Percentiles rank a stretch among this genome's conserved stretches.
phyloP scores from a whole-genome alignment of 2,888 invertebrate species.

The Lissonota sp. region DNA sequence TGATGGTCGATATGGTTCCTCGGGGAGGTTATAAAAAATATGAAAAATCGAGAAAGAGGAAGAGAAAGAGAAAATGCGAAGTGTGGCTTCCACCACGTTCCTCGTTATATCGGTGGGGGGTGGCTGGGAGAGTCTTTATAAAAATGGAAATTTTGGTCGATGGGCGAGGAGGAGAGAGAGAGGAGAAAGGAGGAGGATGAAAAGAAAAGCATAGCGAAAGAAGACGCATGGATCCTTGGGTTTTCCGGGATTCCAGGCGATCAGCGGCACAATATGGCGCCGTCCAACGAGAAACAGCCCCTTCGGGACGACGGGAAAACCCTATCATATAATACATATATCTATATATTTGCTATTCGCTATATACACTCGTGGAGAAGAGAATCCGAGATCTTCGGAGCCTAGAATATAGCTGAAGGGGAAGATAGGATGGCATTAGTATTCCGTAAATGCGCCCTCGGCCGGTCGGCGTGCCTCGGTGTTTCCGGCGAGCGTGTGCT shows the following conservation, averaged over 20 bases:
- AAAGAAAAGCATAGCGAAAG: conserved; percentile 26
- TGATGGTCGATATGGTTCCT: background rate
- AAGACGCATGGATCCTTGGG: conserved; percentile 64
- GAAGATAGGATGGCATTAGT: conserved; percentile 72
- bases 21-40: conserved; percentile 31
- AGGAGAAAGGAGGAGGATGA: background rate
- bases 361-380: conserved; percentile 36
- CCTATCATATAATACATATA: conserved; percentile 41
- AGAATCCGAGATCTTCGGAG: conserved; percentile 46
- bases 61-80: conserved; percentile 16
- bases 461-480: conserved; percentile 70
- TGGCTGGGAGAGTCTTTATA: conserved; percentile 60
- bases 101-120: conserved; percentile 61
- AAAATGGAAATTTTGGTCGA: conserved; percentile 66
- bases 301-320: conserved; percentile 68
- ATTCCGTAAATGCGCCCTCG: conserved; percentile 72
- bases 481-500: conserved; percentile 72
- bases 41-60: conserved; percentile 22
- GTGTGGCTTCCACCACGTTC: conserved; percentile 45
- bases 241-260: conserved; percentile 69
- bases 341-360: conserved; percentile 9
- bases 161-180: background rate
- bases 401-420: conserved; percentile 58
- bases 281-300: conserved; percentile 69
- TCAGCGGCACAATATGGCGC: conserved; percentile 73